Conservation (phyloP, 2,888 invertebrate species). For the Ormia ochracea region DNA sequence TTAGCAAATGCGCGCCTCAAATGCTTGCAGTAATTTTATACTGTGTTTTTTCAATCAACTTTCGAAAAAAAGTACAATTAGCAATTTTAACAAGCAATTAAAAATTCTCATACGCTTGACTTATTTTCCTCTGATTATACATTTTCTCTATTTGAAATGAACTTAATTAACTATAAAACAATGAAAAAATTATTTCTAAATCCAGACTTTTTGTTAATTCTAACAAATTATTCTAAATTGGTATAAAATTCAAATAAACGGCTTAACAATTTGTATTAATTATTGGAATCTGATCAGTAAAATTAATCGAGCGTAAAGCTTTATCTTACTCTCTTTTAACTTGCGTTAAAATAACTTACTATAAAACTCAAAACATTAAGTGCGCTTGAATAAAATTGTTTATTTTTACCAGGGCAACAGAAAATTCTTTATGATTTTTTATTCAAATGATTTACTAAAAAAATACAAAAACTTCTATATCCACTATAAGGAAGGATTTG, state of each 20-base stretch:
- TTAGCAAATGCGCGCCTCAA: not conserved
- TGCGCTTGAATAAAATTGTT: not conserved
- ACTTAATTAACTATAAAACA: not conserved
- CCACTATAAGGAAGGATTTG: too few species aligned
- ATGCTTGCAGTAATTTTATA: not conserved
- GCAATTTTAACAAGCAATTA: slow-evolving; percentile 3
- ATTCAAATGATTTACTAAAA: too few species aligned
- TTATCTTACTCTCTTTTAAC: not conserved
- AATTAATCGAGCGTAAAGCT: slow-evolving; percentile 31
- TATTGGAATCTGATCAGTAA: slow-evolving; percentile 5
- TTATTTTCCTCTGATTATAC: slow-evolving; percentile 12
- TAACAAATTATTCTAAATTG: slow-evolving; percentile 21
- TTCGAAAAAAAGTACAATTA: not conserved
- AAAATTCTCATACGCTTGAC: slow-evolving; percentile 42
- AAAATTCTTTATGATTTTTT: too few species aligned
- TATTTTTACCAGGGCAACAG: too few species aligned
- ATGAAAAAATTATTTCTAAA: not conserved
- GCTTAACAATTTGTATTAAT: slow-evolving; percentile 1
- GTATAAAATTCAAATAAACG: not conserved
- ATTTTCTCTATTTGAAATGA: not conserved
- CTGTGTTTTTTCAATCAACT: not conserved
- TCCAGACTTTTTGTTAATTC: not conserved
- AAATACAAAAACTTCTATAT: too few species aligned
- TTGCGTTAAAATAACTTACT: not conserved
- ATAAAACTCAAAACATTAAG: not conserved